phyloP scores from a whole-genome alignment of 1,140 invertebrate species.

The Lucilia cuprina region DNA sequence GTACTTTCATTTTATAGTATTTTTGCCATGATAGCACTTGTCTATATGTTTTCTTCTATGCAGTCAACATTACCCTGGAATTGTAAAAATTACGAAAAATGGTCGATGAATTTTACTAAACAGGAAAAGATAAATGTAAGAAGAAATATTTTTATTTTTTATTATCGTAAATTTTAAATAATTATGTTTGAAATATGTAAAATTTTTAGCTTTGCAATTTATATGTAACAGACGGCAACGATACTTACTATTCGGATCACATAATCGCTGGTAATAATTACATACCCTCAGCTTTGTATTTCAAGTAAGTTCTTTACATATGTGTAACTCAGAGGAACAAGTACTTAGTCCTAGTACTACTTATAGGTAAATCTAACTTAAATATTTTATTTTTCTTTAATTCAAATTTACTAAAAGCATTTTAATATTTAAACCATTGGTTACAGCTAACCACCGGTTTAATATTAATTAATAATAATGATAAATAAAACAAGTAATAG shows the following conservation, averaged over 20 bases:
- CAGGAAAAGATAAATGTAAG: slow-evolving; percentile 19
- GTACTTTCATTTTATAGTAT: slow-evolving; percentile 48
- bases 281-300: slow-evolving; percentile 50
- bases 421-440: too few species aligned
- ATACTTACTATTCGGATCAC: background rate
- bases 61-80: slow-evolving; percentile 53
- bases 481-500: too few species aligned
- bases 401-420: too few species aligned
- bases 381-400: too few species aligned
- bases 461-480: too few species aligned
- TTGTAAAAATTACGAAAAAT: slow-evolving; percentile 45
- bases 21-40: slow-evolving; percentile 48
- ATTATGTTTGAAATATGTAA: too few species aligned
- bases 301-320: slow-evolving; percentile 43
- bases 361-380: too few species aligned
- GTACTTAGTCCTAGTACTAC: background rate
- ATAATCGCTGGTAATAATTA: slow-evolving; percentile 24
- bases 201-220: background rate
- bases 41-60: slow-evolving; percentile 47
- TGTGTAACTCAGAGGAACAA: too few species aligned
- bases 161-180: background rate
- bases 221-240: background rate
- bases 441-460: too few species aligned
- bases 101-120: background rate
- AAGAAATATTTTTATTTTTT: background rate